A percentile compares a stretch with the other conserved stretches of the same genome.
These are phyloP conservation scores for Cichladusa arquata DNA, from an alignment of 2,113 vertebrate species.

Conservation along the genomic window DNA sequence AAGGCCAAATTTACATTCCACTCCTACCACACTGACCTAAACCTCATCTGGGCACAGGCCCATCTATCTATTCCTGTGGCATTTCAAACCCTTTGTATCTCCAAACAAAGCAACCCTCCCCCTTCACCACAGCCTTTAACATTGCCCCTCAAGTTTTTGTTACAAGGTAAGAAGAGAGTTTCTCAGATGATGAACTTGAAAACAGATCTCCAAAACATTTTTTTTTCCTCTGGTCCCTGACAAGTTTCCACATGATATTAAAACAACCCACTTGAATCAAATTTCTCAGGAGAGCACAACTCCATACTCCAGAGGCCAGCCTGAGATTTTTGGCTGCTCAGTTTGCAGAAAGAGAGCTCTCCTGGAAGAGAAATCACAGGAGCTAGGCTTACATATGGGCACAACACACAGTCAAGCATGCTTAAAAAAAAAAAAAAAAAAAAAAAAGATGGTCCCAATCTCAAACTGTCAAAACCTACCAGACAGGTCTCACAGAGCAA, in stretches of 20 bases:
- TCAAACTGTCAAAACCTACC: not conserved
- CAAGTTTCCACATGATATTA: not conserved
- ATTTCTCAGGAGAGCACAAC: not conserved
- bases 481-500: not conserved
- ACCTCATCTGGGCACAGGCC: not conserved
- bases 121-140: not conserved
- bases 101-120: not conserved
- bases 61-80: not conserved
- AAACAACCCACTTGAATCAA: not conserved
- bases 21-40: not conserved
- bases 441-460: not conserved
- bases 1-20: slow-evolving; percentile 32
- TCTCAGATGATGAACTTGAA: not conserved
- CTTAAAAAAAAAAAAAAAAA: not conserved
- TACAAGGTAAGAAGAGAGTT: not conserved
- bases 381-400: not conserved
- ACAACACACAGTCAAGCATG: not conserved
- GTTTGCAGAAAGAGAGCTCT: not conserved
- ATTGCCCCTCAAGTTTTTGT: not conserved
- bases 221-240: not conserved
- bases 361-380: not conserved
- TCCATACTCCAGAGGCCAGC: not conserved
- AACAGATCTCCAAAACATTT: not conserved
- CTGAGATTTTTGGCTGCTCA: not conserved
- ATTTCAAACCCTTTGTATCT: not conserved